Percentiles rank a stretch among this genome's conserved stretches.
Conservation (phyloP, 1,140 invertebrate species). For the Periplaneta americana region DNA sequence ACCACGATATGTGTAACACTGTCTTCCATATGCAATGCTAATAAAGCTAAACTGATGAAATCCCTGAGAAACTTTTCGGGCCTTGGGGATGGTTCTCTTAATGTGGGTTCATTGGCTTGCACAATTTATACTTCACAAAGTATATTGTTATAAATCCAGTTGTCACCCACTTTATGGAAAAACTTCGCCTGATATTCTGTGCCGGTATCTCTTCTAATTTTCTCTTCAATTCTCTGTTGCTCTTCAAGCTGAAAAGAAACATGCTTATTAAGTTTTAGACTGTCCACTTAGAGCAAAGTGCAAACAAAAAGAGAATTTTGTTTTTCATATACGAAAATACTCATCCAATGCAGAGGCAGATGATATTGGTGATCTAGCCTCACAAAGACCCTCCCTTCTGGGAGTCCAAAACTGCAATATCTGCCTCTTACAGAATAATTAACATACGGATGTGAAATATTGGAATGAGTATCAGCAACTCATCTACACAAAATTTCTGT, state of each 20-base stretch:
- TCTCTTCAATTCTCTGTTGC: slow-evolving; percentile 46
- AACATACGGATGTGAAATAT: too few relatives aligned
- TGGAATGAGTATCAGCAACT: too few relatives aligned
- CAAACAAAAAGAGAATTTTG: background rate
- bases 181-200: background rate
- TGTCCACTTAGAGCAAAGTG: background rate
- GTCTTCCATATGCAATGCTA: too few relatives aligned
- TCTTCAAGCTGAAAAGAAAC: slow-evolving; percentile 40
- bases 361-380: background rate
- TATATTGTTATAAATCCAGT: slow-evolving; percentile 11
- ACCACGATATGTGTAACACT: too few relatives aligned
- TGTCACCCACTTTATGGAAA: slow-evolving; percentile 11
- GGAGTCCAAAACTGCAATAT: too few relatives aligned
- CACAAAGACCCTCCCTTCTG: background rate
- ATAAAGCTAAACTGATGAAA: too few relatives aligned
- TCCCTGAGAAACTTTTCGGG: too few relatives aligned
- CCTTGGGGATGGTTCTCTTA: too few relatives aligned
- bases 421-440: too few relatives aligned
- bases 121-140: slow-evolving; percentile 4
- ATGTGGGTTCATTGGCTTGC: too few relatives aligned
- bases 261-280: background rate
- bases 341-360: background rate
- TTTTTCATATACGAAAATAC: background rate
- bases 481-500: too few relatives aligned
- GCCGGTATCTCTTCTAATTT: background rate